phyloP scores from a whole-genome alignment of 2,797 vertebrate species.

The Phrynocephalus vlangalii region DNA sequence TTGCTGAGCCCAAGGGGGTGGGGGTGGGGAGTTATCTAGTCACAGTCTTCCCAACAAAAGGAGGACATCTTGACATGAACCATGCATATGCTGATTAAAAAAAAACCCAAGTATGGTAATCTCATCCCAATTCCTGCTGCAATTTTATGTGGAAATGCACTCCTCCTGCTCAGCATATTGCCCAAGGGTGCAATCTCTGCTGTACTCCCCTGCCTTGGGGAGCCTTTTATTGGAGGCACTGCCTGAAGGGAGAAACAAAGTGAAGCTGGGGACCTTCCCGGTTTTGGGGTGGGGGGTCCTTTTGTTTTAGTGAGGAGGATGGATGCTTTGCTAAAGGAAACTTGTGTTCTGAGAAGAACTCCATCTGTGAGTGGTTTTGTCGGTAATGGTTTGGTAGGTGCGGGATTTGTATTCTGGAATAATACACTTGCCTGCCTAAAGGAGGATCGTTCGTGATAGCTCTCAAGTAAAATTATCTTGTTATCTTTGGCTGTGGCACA shows the following conservation, averaged over 20 bases:
- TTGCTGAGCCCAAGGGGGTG: no score
- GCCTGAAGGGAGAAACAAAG: background rate
- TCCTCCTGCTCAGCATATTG: no score
- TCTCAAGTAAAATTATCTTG: background rate
- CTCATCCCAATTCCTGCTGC: no score
- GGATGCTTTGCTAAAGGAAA: no score
- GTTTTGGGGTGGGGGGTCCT: no score
- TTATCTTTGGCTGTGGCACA: constrained; percentile 14
- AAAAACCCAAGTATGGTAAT: no score
- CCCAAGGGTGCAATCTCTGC: no score
- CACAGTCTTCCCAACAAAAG: no score
- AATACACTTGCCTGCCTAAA: background rate
- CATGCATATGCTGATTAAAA: no score
- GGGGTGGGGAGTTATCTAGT: no score
- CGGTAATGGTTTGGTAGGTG: background rate
- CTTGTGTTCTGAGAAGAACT: background rate
- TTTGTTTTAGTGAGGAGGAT: background rate
- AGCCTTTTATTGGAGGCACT: background rate
- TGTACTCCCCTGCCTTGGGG: background rate
- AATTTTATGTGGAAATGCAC: no score
- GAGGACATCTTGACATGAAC: no score
- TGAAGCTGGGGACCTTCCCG: background rate
- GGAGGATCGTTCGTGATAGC: background rate
- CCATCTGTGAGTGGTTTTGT: background rate
- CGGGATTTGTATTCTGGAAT: background rate